phyloP scores from a whole-genome alignment of 2,113 vertebrate genomes.

The Leptocoma aspasia region DNA sequence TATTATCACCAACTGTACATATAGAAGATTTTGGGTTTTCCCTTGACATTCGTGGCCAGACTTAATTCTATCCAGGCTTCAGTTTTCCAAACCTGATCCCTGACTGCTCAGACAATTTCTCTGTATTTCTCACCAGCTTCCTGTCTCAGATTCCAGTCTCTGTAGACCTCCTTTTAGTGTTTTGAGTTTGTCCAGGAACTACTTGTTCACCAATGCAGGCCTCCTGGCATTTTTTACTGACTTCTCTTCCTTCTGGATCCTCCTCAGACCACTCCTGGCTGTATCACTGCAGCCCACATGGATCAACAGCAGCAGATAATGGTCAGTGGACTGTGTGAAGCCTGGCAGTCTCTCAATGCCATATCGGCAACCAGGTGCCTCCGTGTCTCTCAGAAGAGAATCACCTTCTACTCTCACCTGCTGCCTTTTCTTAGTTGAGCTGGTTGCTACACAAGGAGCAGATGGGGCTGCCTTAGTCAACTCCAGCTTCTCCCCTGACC shows the following conservation, averaged over 20 bases:
- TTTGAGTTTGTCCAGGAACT: neutral
- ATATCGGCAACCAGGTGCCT: neutral
- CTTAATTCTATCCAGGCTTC: neutral
- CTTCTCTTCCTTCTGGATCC: neutral
- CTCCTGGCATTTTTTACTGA: neutral
- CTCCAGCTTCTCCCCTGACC: neutral
- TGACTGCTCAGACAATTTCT: neutral
- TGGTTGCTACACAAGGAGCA: fast-evolving
- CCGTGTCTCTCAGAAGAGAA: fast-evolving
- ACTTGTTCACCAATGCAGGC: neutral
- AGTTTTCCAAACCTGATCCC: neutral
- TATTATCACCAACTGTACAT: neutral
- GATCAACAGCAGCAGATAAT: neutral
- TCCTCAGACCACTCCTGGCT: neutral
- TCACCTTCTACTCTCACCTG: neutral
- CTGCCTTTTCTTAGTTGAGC: neutral
- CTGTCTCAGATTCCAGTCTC: neutral
- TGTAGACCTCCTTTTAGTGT: neutral
- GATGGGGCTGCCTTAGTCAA: neutral
- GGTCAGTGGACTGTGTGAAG: neutral
- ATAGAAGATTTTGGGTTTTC: neutral
- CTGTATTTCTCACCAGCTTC: neutral
- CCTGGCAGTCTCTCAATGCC: fast-evolving
- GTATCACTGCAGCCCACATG: neutral
- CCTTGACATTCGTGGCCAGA: fast-evolving